Base-by-base conservation (phyloP, 2,797 vertebrate genomes). In the Erpetoichthys calabaricus region DNA sequence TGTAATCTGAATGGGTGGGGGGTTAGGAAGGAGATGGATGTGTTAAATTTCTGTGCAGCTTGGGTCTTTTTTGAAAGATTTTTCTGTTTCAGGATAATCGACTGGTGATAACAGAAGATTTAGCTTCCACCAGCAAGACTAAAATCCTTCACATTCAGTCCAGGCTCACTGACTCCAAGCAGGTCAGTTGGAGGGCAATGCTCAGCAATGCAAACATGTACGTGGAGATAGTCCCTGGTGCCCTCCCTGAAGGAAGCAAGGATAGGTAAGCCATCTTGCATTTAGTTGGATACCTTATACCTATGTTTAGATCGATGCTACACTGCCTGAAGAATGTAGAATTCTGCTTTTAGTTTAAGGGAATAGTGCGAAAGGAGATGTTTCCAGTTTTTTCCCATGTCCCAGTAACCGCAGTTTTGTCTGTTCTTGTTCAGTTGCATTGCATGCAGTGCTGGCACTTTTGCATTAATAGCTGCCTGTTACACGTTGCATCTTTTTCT, bases 241-340 rank as follows among this genome's bases (percentile, higher is more conserved):
- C 85, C 63, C 85, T 99, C 76, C 92, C 95, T 1, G 92, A 97
- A 72, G 92, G 95, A 72, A 97, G 94, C 85, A 98, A 97, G 73
- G 92, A 97, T 79, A 90, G 94, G 94, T 96, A 45, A 52, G 79
- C 57, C 3, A 4, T 7, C 51, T 47, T 6, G 51, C n/a, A 2
- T 1, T 2, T 3, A 50, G 5, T 0, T 0, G 7, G 2, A 8
- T 45, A 5, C 0, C 5, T 2, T 42, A n/a, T 7, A 25, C 5
- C 8, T 2, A 5, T 1, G 43, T 7, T 0, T 3, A 43, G 9
- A 55, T 6, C 4, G 44, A 56, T 1, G 47, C 7, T 4, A 9
- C 25, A 8, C 54, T 56, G 3, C 42, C 8, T 9, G 54, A 56
- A 5, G 54, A 8, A 41, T 8, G 25, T 25, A 25, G 25, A 25